phyloP scores from a whole-genome alignment of 2,797 vertebrate genomes.

The Myripristis murdjan region DNA sequence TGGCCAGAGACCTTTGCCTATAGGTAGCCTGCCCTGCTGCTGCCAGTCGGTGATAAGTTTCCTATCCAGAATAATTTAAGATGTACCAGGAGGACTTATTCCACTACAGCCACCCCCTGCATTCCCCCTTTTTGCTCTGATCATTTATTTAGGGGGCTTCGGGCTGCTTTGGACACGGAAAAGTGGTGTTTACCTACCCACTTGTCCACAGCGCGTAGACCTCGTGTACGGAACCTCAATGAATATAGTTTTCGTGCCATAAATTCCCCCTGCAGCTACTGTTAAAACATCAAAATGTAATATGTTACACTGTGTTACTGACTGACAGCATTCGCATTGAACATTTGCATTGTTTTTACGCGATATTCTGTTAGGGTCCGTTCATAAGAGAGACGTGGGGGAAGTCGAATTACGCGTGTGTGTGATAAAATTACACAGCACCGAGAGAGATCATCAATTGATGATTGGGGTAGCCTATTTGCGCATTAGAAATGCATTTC shows the following conservation, averaged over 20 bases:
- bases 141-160: slow-evolving; percentile 30
- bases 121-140: slow-evolving; percentile 9
- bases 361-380: background rate
- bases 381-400: slow-evolving; percentile 14
- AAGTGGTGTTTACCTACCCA: slow-evolving; percentile 65
- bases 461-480: background rate
- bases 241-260: slow-evolving; percentile 22
- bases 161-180: slow-evolving; percentile 40
- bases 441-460: slow-evolving; percentile 2
- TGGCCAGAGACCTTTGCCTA: slow-evolving; percentile 75
- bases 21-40: slow-evolving; percentile 42
- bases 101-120: background rate
- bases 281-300: background rate
- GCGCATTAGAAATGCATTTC: background rate
- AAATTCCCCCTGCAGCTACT: background rate
- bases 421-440: slow-evolving; percentile 9
- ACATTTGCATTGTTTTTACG: slow-evolving; percentile 4
- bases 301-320: background rate
- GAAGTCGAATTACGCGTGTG: slow-evolving; percentile 52
- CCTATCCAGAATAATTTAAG: slow-evolving; percentile 85
- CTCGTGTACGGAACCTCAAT: slow-evolving; percentile 59
- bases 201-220: slow-evolving; percentile 58
- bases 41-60: slow-evolving; percentile 72
- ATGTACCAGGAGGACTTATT: slow-evolving; percentile 51
- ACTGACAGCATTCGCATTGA: background rate